These are phyloP conservation scores for Tauraco erythrolophus DNA, from an alignment of 2,113 vertebrate species.

Conservation along the genomic window DNA sequence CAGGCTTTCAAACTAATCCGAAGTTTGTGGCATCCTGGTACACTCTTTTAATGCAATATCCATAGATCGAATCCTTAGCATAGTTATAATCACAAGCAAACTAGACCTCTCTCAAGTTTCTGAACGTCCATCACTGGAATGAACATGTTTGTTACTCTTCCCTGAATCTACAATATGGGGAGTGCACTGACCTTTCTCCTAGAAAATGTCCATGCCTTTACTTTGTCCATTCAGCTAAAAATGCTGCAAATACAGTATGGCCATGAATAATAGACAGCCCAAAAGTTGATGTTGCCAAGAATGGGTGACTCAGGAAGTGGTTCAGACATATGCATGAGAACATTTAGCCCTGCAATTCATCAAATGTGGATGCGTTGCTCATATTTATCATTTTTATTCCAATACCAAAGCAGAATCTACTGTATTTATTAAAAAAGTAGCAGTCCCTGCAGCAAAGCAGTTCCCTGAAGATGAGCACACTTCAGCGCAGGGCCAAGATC, in stretches of 20 bases:
- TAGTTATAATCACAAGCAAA: not conserved
- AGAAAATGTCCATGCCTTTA: not conserved
- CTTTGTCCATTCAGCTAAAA: slow-evolving; percentile 45
- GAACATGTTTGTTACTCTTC: not conserved
- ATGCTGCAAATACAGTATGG: not conserved
- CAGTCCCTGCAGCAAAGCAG: not conserved
- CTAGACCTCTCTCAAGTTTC: not conserved
- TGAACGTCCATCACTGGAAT: not conserved
- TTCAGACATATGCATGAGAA: slow-evolving; percentile 61
- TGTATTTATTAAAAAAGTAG: not conserved
- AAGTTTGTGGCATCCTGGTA: not conserved
- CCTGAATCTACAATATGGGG: not conserved
- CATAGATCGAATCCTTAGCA: not conserved
- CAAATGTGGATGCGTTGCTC: not conserved
- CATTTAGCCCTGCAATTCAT: slow-evolving; percentile 56
- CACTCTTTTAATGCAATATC: not conserved
- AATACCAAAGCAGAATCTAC: not conserved
- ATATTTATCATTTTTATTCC: slow-evolving; percentile 55
- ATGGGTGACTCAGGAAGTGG: slow-evolving; percentile 57
- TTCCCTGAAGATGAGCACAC: not conserved
- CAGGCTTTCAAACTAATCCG: not conserved
- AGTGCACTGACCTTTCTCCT: not conserved
- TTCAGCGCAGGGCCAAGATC: not conserved
- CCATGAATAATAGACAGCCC: slow-evolving; percentile 60
- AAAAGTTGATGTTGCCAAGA: slow-evolving; percentile 53